Base-by-base conservation (phyloP, 2,888 invertebrate species). In the Nomada fabriciana region DNA sequence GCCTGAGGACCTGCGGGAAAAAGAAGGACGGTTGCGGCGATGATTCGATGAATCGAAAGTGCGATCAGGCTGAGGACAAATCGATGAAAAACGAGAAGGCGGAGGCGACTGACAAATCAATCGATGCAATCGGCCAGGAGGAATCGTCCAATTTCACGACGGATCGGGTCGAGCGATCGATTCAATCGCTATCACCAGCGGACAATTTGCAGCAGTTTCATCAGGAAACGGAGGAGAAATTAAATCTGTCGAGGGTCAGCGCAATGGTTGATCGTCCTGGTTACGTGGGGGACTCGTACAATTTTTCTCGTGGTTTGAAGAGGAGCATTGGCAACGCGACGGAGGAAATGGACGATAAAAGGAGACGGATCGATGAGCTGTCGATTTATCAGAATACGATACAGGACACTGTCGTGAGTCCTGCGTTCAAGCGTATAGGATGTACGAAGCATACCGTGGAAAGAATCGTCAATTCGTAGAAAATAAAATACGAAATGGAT, bases 1-100 rank as follows among this genome's bases (percentile, higher is more conserved):
- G 95, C 77, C 89, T 95, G 79, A 91, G 95, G 52, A 94, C 95
- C 0, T 95, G 95, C 77, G 91, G 92, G 43, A 94, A 93, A 80
- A 91, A 89, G 65, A 93, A 92, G 68, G 93, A 92, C 0, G 91
- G 89, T 1, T 87, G 89, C 65, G 13, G 47, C 10, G 83, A 82
- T 0, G 87, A 82, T 0, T 52, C 79, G 7, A 47, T 78, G 20
- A 64, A n/a, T 15, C 61, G 75, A 5, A 89, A 87, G 50, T 89
- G 88, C 63, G 86, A 85, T 0, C 85, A 85, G 20, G 85, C 78
- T 0, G 88, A 88, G 0, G 85, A 87, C 2, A 89, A 60, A 65
- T 85, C 80, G 50, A 20, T 50, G 68, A 87, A 15, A 55, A 68
- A 70, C 80, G 80, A 5, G 79, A 90, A 73, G 52, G 78, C 10